Base-by-base conservation (phyloP, 2,797 vertebrate genomes). In the Pagetopsis macropterus region DNA sequence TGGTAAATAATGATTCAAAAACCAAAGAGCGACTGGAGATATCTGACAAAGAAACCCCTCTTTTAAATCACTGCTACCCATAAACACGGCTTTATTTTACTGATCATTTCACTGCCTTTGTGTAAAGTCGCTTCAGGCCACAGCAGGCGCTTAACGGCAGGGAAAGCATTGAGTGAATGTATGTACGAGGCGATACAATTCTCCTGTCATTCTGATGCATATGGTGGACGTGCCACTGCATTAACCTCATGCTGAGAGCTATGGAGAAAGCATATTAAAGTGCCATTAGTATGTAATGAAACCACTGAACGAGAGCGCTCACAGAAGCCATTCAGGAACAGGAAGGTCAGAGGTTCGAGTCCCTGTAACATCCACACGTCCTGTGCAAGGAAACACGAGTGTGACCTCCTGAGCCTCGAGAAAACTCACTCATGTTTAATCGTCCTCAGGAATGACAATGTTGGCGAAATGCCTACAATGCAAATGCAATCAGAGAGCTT, bases 401-500 rank as follows among this genome's bases (percentile, higher is more conserved):
- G 19, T 19, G 13, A 72, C 71, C 75, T 45, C 45, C 23, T 14
- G 69, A 51, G 40, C n/a, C 13, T 41, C 13, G 1, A 27, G 33
- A n/a, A 37, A 1, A 44, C 17, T 10, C 21, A 5, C 48, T 21
- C 21, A 0, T 1, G 23, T 63, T 48, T 51, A 46, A 72, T 41
- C 46, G 31, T n/a, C 55, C 27, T 4, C 2, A 1, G 2, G 41
- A 50, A 19, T 5, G 31, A 33, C 2, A 17, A 8, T 0, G 40
- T 1, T 71, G 81, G 85, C 73, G 11, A 12, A 31, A 27, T 0
- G 82, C 82, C 75, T 8, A 1, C 67, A 74, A 76, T 78, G 82
- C 43, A 76, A 78, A 84, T 77, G 69, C 55, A 83, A 75, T 72
- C 60, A 74, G 31, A 19, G 21, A n/a, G 27, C 67, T 82, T 57